Evolutionary conservation across 2,797 vertebrate genomes (phyloP).

Genomic region (Pseudochirops corinnae): DNA sequence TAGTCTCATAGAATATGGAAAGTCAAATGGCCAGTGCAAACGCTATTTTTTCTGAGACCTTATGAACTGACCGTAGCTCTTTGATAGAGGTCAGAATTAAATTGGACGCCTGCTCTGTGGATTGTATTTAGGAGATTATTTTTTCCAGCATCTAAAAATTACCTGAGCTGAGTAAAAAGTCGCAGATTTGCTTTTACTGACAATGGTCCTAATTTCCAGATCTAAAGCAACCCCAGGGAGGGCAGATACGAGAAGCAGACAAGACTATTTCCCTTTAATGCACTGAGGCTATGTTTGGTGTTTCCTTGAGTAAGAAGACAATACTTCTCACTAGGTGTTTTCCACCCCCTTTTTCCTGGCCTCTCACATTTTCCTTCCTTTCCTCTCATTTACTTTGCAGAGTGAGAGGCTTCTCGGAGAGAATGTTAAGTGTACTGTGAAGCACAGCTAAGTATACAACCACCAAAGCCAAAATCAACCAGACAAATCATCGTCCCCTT

Average conservation of each 20-base stretch:
- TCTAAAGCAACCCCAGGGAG: not conserved
- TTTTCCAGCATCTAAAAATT: conserved; percentile 46
- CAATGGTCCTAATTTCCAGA: not conserved
- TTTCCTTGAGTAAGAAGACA: not conserved
- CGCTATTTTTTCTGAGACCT: not conserved
- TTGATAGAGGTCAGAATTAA: conserved; percentile 44
- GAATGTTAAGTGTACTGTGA: not conserved
- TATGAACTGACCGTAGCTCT: conserved; percentile 18
- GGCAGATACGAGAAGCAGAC: not conserved
- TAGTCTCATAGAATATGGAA: conserved; percentile 54
- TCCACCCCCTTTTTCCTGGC: conserved; percentile 16
- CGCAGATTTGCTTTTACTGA: not conserved
- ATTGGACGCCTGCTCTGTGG: conserved; percentile 47
- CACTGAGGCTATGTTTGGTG: not conserved
- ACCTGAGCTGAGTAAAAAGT: conserved; percentile 54
- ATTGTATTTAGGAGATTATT: conserved; percentile 46
- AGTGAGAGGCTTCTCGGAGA: not conserved
- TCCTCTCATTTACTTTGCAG: not conserved
- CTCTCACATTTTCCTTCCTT: conserved; percentile 19
- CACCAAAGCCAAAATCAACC: not conserved
- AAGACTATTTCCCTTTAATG: not conserved
- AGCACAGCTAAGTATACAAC: not conserved
- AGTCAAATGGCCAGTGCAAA: conserved; percentile 66
- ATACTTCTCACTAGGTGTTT: not conserved
- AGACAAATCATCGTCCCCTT: not conserved